Percentiles rank a stretch among this genome's conserved stretches.
phyloP scores from a whole-genome alignment of 1,140 invertebrate species.

The Drosophila kikkawai region DNA sequence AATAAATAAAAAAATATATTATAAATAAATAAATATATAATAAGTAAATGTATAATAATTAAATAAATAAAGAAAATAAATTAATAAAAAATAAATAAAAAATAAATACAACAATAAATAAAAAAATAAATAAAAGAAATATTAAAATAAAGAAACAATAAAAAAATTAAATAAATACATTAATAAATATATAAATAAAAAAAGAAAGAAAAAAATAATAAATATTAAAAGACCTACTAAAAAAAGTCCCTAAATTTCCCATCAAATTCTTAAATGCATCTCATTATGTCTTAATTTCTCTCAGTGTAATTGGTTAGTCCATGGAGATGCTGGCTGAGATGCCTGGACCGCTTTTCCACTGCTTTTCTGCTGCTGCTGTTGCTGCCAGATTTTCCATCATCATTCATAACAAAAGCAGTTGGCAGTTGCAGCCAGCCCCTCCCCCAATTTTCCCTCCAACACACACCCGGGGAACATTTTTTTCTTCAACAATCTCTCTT shows the following conservation, averaged over 20 bases:
- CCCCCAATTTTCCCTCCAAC: neutral
- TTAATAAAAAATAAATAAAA: too few relatives aligned
- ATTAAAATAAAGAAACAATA: neutral
- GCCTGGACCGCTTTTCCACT: constrained; percentile 30
- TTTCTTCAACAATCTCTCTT: constrained; percentile 49
- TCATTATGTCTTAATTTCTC: neutral
- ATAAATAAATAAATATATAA: too few relatives aligned
- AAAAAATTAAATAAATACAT: neutral
- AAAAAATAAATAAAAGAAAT: neutral
- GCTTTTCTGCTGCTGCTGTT: constrained; percentile 52
- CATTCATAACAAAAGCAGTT: constrained; percentile 83
- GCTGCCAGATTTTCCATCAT: constrained; percentile 81
- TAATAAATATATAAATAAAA: neutral
- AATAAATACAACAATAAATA: neutral
- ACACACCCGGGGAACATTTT: constrained; percentile 33
- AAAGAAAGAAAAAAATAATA: neutral
- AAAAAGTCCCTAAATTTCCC: neutral
- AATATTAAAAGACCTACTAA: neutral
- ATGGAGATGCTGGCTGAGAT: constrained; percentile 30
- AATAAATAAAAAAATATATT: too few relatives aligned
- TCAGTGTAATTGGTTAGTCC: constrained; percentile 38
- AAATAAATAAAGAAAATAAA: too few relatives aligned
- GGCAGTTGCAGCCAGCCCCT: constrained; percentile 68
- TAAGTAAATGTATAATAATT: too few relatives aligned
- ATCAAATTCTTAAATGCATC: too few relatives aligned